Base-by-base conservation (phyloP, 2,888 invertebrate genomes). In the Thymelicus acteon region DNA sequence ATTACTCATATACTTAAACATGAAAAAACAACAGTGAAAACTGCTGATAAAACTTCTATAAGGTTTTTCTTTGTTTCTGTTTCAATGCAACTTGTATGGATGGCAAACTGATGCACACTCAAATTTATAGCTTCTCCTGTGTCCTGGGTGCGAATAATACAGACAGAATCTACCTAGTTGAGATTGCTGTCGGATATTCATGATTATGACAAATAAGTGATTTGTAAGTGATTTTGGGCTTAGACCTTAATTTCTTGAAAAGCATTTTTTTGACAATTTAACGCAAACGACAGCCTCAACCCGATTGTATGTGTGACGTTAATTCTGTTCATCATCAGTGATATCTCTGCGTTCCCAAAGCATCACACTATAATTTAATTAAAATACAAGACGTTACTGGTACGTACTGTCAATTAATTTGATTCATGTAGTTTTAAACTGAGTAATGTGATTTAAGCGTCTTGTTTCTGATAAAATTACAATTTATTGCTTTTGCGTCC, bases 321-420 rank as follows among this genome's bases (percentile, higher is more conserved):
- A 39, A 7, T 2, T 31, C 7, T 4, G 1, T 63, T 3, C 19
- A n/a, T 62, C 48, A 48, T 57, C 24, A 57, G 24, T 31, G 31
- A 44, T 65, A 57, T 65, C 54, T 47, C 24, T 54, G 24, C 54
- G 54, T 54, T 15, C 58, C 0, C 15, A 39, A 39, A 66, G 12
- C 57, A 52, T 64, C 64, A 19, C 49, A 57, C 37, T 24, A 40
- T 39, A 3, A 61, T 13, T 63, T 60, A 60, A 58, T 64, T 64
- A 64, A 67, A 60, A 64, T 60, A 64, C 12, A 70, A 19, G 49
- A 69, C 62, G 19, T 62, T 44, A 57, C 64, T 63, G 69, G 60
- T 64, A 60, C 48, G 37, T 70, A 64, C 12, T 70, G 70, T 70
- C 70, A 70, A 70, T 70, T 70, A 70, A 60, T 52, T 65, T 70